These are phyloP conservation scores for Chrysomallon squamiferum DNA, from an alignment of 1,140 invertebrate genomes.

Conservation along the genomic window DNA sequence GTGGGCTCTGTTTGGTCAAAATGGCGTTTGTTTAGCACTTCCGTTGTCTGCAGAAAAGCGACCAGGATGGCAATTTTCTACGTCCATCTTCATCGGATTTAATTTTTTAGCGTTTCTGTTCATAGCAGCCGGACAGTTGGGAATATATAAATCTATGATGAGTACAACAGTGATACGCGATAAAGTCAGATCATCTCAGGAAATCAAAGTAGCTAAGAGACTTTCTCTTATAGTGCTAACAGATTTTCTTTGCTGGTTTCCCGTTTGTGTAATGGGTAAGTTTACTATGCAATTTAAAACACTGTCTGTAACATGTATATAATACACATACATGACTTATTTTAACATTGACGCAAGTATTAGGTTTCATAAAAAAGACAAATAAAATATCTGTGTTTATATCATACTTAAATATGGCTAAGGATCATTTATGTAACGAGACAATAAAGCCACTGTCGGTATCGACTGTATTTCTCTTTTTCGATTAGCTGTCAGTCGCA, in stretches of 20 bases:
- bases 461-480: too few relatives aligned
- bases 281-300: too few relatives aligned
- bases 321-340: too few relatives aligned
- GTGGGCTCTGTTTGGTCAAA: slow-evolving; percentile 12
- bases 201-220: slow-evolving; percentile 17
- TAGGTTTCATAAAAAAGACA: too few relatives aligned
- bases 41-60: slow-evolving; percentile 13
- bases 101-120: slow-evolving; percentile 16
- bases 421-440: too few relatives aligned
- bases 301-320: too few relatives aligned
- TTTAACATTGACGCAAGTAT: too few relatives aligned
- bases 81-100: slow-evolving; percentile 22
- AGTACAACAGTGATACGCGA: not conserved
- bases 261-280: slow-evolving; percentile 22
- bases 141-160: slow-evolving; percentile 27
- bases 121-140: slow-evolving; percentile 27
- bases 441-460: too few relatives aligned
- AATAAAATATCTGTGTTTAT: too few relatives aligned
- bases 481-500: too few relatives aligned
- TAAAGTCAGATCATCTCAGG: slow-evolving; percentile 1
- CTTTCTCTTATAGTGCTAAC: slow-evolving; percentile 15
- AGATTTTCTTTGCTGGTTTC: slow-evolving; percentile 28
- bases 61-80: slow-evolving; percentile 23
- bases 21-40: slow-evolving; percentile 31
- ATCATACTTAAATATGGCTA: too few relatives aligned